Evolutionary conservation across 1,140 invertebrate genomes (phyloP).

Genomic region (Drosophila malerkotliana): DNA sequence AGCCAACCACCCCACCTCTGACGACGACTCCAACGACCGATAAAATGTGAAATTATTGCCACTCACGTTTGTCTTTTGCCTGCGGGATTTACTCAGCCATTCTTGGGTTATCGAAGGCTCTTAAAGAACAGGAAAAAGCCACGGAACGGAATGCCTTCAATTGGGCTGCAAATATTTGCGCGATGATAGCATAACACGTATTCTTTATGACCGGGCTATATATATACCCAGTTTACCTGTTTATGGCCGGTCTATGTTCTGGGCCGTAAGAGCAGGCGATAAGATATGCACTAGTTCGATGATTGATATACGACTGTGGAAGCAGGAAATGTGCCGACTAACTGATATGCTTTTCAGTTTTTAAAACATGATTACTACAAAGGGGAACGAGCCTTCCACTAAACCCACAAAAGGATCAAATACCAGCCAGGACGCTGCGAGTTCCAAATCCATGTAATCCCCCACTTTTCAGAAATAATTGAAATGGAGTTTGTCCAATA

Average conservation of each 20-base stretch:
- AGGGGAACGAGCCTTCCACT: background rate
- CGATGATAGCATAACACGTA: conserved; percentile 42
- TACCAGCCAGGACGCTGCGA: no score
- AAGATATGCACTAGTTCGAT: conserved; percentile 38
- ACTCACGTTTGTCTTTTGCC: conserved; percentile 16
- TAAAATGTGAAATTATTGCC: conserved; percentile 25
- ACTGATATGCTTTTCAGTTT: conserved; percentile 34
- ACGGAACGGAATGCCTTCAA: conserved; percentile 6
- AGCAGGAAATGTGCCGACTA: conserved; percentile 30
- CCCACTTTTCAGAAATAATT: no score
- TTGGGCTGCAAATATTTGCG: conserved; percentile 62
- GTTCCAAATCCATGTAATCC: no score
- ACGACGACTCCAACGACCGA: conserved; percentile 15
- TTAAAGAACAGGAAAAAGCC: background rate
- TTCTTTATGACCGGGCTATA: conserved; percentile 23
- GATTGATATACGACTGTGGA: conserved; percentile 46
- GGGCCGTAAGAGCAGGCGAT: conserved; percentile 10
- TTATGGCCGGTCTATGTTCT: conserved; percentile 18
- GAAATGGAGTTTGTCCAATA: no score
- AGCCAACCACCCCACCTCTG: background rate
- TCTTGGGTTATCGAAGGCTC: conserved; percentile 23
- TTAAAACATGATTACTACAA: background rate
- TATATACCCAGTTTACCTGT: background rate
- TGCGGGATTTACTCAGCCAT: conserved; percentile 16
- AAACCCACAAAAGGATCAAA: no score